phyloP scores from a whole-genome alignment of 2,888 invertebrate species.

The Tubiluchus corallicola region DNA sequence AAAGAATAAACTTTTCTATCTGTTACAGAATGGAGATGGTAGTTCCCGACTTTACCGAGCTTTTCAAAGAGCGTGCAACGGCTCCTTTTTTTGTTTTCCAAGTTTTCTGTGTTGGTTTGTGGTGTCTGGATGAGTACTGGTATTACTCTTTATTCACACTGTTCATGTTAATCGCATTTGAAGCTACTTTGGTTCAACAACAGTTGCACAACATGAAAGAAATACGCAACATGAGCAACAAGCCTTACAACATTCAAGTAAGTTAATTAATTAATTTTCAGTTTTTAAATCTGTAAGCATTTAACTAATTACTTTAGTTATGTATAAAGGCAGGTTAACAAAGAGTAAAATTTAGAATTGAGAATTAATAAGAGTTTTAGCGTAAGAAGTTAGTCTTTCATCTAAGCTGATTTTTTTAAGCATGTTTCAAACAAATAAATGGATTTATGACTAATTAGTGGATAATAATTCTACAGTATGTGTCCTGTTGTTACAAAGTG shows the following conservation, averaged over 20 bases:
- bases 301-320: no score
- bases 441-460: no score
- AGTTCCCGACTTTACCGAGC: conserved; percentile 85
- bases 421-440: no score
- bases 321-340: no score
- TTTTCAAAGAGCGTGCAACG: conserved; percentile 91
- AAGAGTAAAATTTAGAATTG: no score
- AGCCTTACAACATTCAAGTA: conserved; percentile 66
- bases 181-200: conserved; percentile 93
- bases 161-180: conserved; percentile 84
- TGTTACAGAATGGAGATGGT: conserved; percentile 47
- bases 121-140: conserved; percentile 99
- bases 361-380: no score
- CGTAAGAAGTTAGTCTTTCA: no score
- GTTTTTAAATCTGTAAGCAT: no score
- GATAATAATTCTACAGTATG: no score
- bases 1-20: conserved; percentile 12
- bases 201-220: conserved; percentile 95
- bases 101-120: conserved; percentile 93
- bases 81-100: conserved; percentile 99
- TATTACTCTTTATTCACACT: conserved; percentile 88
- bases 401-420: no score
- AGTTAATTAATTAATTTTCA: no score
- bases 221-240: conserved; percentile 97
- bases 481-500: no score